Conservation (phyloP, 2,888 invertebrate genomes). For the Rhogogaster chlorosoma region DNA sequence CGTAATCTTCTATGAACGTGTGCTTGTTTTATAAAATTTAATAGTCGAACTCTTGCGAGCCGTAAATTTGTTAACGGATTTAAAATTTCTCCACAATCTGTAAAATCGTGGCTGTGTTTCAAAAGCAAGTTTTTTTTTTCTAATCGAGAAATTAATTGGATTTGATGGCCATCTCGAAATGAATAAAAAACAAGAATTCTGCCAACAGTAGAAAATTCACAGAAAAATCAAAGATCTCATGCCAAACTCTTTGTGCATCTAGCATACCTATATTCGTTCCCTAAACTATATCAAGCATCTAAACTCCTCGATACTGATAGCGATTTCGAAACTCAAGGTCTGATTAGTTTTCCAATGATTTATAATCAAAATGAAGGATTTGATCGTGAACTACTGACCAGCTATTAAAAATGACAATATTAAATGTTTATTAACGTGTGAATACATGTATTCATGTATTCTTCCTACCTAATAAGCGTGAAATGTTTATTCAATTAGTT, state of each 20-base stretch:
- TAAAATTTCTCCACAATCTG: too few species aligned
- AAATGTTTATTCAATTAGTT: background rate
- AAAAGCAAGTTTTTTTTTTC: background rate
- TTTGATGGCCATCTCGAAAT: background rate
- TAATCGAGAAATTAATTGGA: background rate
- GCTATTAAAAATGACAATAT: background rate
- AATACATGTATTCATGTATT: background rate
- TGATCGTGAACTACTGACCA: background rate
- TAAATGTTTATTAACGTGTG: background rate
- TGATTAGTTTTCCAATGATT: background rate
- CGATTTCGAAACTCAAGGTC: background rate
- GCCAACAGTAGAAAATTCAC: constrained; percentile 11
- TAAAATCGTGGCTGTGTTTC: too few species aligned
- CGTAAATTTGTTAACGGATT: background rate
- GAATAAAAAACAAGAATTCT: background rate
- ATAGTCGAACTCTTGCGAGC: background rate
- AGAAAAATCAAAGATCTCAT: constrained; percentile 20
- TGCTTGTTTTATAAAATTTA: background rate
- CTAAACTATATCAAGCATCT: constrained; percentile 16
- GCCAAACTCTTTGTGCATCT: constrained; percentile 23
- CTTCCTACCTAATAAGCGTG: constrained; percentile 5
- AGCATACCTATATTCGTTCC: background rate
- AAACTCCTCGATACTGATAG: background rate
- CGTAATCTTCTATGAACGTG: background rate
- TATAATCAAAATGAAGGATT: background rate